Conservation (phyloP, 2,113 vertebrate genomes). For the Oriolus oriolus region DNA sequence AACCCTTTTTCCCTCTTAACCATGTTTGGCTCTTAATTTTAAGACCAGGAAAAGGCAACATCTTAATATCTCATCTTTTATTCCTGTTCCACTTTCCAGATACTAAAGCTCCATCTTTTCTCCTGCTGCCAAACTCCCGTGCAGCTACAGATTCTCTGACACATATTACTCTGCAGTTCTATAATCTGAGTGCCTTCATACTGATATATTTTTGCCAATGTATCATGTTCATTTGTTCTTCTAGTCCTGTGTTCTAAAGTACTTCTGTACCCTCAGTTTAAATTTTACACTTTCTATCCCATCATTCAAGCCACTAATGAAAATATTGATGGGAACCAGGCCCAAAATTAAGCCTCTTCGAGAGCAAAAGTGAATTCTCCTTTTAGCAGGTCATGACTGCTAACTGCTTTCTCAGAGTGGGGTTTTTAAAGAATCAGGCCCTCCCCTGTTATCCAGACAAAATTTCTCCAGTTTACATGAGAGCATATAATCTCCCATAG, state of each 20-base stretch:
- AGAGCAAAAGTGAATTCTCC: neutral
- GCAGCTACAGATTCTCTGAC: neutral
- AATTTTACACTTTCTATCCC: neutral
- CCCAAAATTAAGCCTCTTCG: neutral
- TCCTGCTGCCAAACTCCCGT: neutral
- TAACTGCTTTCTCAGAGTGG: neutral
- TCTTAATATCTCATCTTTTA: neutral
- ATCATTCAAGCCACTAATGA: neutral
- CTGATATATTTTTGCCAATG: neutral
- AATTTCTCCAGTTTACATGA: neutral
- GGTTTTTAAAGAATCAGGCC: neutral
- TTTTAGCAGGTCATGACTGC: neutral
- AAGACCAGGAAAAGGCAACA: too few relatives aligned
- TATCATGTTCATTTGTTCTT: neutral
- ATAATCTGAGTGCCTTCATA: neutral
- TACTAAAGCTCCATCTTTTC: neutral
- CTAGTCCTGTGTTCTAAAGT: neutral
- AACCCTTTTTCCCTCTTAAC: too few relatives aligned
- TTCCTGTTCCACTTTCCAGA: neutral
- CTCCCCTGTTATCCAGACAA: neutral
- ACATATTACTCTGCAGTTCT: neutral
- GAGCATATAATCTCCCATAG: neutral
- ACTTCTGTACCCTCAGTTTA: neutral
- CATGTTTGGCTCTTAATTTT: too few relatives aligned
- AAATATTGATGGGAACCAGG: neutral